Percentiles rank a stretch among this genome's conserved stretches.
Conservation (phyloP, 1,140 invertebrate species). For the Lordiphosa clarofinis region DNA sequence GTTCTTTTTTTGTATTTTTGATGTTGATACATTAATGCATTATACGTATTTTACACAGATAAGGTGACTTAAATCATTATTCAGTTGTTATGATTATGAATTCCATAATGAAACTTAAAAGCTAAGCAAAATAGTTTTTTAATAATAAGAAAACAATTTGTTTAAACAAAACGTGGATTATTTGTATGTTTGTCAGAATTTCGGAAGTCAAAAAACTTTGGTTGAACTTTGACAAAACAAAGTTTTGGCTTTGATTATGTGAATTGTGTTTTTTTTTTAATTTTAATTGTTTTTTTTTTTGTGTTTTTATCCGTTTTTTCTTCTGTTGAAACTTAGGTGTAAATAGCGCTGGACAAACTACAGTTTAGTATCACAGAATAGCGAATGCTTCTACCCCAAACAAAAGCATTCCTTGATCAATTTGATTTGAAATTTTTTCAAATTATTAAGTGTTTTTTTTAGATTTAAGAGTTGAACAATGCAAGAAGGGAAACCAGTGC, state of each 20-base stretch:
- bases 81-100: constrained; percentile 36
- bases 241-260: constrained; percentile 12
- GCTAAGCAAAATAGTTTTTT: constrained; percentile 23
- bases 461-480: constrained; percentile 18
- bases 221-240: constrained; percentile 65
- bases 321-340: constrained; percentile 57
- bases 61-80: constrained; percentile 64
- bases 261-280: constrained; percentile 18
- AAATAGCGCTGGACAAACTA: constrained; percentile 78
- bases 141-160: constrained; percentile 48
- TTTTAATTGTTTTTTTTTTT: constrained; percentile 23
- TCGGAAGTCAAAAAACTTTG: constrained; percentile 70
- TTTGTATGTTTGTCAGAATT: constrained; percentile 34
- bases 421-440: constrained; percentile 26
- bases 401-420: constrained; percentile 40
- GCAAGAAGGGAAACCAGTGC: constrained; percentile 6
- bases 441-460: background rate
- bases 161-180: constrained; percentile 34
- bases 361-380: constrained; percentile 79
- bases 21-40: constrained; percentile 35
- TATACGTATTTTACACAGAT: constrained; percentile 43
- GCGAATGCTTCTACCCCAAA: constrained; percentile 32
- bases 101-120: constrained; percentile 28
- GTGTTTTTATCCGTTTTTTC: constrained; percentile 32
- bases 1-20: constrained; percentile 18